Evolutionary conservation across 1,140 invertebrate genomes (phyloP), one percentile per base, ranked within the genome.

Genomic region (Chrysopa pallens): DNA sequence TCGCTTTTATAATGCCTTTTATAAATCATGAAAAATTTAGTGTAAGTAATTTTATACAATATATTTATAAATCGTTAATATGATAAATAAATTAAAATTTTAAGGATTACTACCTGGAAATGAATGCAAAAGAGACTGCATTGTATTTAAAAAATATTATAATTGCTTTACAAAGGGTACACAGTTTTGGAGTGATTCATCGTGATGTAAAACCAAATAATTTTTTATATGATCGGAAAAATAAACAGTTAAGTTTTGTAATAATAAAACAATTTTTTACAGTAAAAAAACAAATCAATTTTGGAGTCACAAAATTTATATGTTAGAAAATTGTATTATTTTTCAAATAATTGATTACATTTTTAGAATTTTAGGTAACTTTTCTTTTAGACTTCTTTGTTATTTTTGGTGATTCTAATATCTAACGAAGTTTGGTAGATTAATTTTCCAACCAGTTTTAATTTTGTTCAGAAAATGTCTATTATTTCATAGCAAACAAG

Each of bases 131-230:
- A 29, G 89, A 93, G 64, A 70, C 84, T 6, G 70, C 73, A 48
- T 63, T 74, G 41, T 93, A 93, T 57, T 86, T 93, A 73, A 74
- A 66, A 51, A 86, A 88, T 52, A 60, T 94, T 36, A 58, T 93
- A 45, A 67, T 75, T 39, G 86, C 90, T 6, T 62, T 94, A 37
- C 61, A 67, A 37, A 72, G 82, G 52, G 83, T 93, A 37, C 90
- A 94, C 63, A 72, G 76, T 42, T 84, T 83, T 59, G 75, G 80
- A 47, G 76, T 93, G 40, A 90, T 94, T 48, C 90, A 94, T 59
- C 67, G 90, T 50, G 89, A 94, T 59, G 74, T 94, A n/a, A 93
- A 93, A 64, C 88, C 90, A 6, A 84, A 76, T 58, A 94, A 94
- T 65, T 93, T 93, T 59, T 66, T 93, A 1, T 93, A 88, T 55